Percentiles rank a stretch among this genome's conserved stretches.
phyloP scores from a whole-genome alignment of 2,113 vertebrate genomes.

The Pterocles orientalis region DNA sequence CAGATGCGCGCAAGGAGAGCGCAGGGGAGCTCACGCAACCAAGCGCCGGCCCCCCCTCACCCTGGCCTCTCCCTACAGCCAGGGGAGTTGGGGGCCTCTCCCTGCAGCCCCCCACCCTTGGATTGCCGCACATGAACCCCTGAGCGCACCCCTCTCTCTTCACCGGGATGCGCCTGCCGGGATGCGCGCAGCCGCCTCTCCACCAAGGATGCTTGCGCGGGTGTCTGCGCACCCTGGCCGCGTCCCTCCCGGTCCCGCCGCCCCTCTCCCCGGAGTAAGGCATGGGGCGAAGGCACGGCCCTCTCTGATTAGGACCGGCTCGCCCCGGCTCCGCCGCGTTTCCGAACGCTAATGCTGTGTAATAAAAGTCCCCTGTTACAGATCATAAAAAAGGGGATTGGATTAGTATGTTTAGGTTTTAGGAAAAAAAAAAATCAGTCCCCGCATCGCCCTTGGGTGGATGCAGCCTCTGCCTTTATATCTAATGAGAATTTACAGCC shows the following conservation, averaged over 20 bases:
- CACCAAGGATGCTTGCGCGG: not conserved
- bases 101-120: not conserved
- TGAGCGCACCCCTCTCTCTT: not conserved
- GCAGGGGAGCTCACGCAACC: not conserved
- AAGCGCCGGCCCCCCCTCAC: too few relatives aligned
- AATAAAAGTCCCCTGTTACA: conserved; percentile 62
- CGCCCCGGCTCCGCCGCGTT: conserved; percentile 9
- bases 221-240: not conserved
- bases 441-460: not conserved
- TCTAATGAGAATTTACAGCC: conserved; percentile 49
- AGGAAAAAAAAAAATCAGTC: not conserved
- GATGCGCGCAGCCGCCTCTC: not conserved
- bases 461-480: conserved; percentile 11
- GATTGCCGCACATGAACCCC: too few relatives aligned
- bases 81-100: not conserved
- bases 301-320: not conserved
- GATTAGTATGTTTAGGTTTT: conserved; percentile 57
- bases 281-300: not conserved
- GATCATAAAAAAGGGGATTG: conserved; percentile 66
- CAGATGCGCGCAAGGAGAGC: not conserved
- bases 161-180: not conserved
- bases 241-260: too few relatives aligned
- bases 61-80: not conserved
- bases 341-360: conserved; percentile 35
- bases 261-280: not conserved